Evolutionary conservation across 2,113 vertebrate genomes (phyloP), one percentile per base, ranked within the genome.

Genomic region (Chloropsis hardwickii): DNA sequence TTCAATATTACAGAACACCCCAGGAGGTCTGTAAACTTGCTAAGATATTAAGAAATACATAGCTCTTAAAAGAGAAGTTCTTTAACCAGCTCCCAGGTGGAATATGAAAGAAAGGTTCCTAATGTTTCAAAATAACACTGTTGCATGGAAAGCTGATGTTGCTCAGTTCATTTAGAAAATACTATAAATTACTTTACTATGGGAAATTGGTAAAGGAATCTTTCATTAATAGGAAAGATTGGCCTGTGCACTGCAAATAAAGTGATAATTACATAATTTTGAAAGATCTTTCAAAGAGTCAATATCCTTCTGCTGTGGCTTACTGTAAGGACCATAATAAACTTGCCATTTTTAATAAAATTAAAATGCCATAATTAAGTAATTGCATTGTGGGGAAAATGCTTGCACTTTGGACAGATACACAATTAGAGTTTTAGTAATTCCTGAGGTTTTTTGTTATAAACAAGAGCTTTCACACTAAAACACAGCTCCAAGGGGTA

Each of bases 201-300:
- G 80, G 84, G 94, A 97, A 97, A 94, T 95, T 93, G 66, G 70
- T 95, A 95, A 96, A 98, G 77, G 86, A 96, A 97, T 96, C 78
- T 96, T 97, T 96, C 86, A 93, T 97, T 97, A 93, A 97, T 94
- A 93, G 95, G 94, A 97, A 97, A 97, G 92, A 97, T 95, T 96
- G 94, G 72, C 51, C 90, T 89, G 67, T 92, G 86, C 31, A 53
- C 45, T 86, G 64, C 73, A 97, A 98, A 95, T 95, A 92, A 97
- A 97, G 42, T 88, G 71, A 94, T 95, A 61, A 94, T 97, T 97
- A 92, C 74, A 88, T 91, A 96, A 89, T 97, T 97, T 95, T 66
- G 94, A 97, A 92, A 94, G 90, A 94, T 95, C 64, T 93, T 96
- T 93, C 73, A 93, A 94, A 96, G 79, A 89, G 88, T 90, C 60